Evolutionary conservation across 2,888 invertebrate species (phyloP).

Genomic region (Habrosyne pyritoides): DNA sequence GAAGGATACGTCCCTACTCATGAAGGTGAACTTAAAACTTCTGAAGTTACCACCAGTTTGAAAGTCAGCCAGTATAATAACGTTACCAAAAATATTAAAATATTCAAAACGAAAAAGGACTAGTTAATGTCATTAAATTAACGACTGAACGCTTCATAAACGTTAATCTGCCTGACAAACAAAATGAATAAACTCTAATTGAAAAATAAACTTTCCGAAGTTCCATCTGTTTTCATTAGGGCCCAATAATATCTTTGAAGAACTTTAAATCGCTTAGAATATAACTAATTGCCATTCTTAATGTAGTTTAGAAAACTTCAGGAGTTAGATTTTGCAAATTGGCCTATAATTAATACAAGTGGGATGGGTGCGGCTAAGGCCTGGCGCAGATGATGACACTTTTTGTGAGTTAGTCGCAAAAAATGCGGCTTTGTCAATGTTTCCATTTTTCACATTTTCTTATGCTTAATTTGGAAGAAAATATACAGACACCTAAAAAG

Average conservation of each 20-base stretch:
- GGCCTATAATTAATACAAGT: constrained; percentile 28
- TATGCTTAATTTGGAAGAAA: no score
- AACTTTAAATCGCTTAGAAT: constrained; percentile 10
- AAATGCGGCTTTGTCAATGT: not conserved
- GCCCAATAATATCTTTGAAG: constrained; percentile 8
- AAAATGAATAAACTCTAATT: not conserved
- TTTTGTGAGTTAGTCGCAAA: not conserved
- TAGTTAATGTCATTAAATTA: not conserved
- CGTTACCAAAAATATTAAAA: no score
- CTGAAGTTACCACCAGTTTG: no score
- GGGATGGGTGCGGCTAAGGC: constrained; percentile 12
- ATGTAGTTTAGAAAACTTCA: constrained; percentile 20
- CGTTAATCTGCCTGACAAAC: not conserved
- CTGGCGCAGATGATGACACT: not conserved
- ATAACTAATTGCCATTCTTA: constrained; percentile 19
- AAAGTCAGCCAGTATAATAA: no score
- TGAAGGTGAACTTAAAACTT: no score
- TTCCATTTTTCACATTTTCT: no score
- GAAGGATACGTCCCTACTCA: no score
- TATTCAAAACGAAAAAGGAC: no score
- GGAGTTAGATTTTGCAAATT: constrained; percentile 25
- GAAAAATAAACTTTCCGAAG: constrained; percentile 4
- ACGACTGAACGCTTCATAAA: not conserved
- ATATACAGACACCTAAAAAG: no score
- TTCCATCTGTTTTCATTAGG: constrained; percentile 9